Evolutionary conservation across 1,140 invertebrate genomes (phyloP).

Genomic region (Drosophila arawakana): DNA sequence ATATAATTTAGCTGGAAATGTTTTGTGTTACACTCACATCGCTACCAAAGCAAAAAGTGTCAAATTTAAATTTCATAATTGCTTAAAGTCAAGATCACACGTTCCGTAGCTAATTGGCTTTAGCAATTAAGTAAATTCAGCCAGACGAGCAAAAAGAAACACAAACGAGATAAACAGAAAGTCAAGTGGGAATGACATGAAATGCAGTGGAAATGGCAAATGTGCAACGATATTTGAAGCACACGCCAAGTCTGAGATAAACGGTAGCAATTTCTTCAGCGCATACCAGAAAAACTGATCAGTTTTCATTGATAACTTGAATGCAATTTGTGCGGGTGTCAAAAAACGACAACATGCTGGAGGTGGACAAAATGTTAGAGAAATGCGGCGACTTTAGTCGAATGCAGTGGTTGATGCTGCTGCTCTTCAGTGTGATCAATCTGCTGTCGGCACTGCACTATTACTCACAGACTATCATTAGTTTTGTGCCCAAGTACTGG

Average conservation of each 20-base stretch:
- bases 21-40: not conserved
- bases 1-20: too few relatives aligned
- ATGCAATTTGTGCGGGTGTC: slow-evolving; percentile 22
- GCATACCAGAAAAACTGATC: not conserved
- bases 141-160: slow-evolving; percentile 8
- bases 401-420: slow-evolving; percentile 86
- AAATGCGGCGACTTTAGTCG: slow-evolving; percentile 87
- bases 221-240: not conserved
- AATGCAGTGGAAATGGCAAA: slow-evolving; percentile 5
- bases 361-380: slow-evolving; percentile 84
- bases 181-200: slow-evolving; percentile 21
- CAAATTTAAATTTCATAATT: slow-evolving; percentile 28
- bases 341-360: slow-evolving; percentile 50
- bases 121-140: slow-evolving; percentile 51
- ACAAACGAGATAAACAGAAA: slow-evolving; percentile 24
- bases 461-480: slow-evolving; percentile 86
- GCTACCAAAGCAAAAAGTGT: slow-evolving; percentile 10
- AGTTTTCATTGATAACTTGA: not conserved
- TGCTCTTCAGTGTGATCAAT: slow-evolving; percentile 86
- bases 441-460: slow-evolving; percentile 85
- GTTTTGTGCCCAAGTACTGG: slow-evolving; percentile 85
- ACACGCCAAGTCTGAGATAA: not conserved
- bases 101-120: slow-evolving; percentile 55
- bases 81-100: slow-evolving; percentile 15
- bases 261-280: not conserved